Base-by-base conservation (phyloP, 1,140 invertebrate genomes). In the Himalopsyche phryganea region DNA sequence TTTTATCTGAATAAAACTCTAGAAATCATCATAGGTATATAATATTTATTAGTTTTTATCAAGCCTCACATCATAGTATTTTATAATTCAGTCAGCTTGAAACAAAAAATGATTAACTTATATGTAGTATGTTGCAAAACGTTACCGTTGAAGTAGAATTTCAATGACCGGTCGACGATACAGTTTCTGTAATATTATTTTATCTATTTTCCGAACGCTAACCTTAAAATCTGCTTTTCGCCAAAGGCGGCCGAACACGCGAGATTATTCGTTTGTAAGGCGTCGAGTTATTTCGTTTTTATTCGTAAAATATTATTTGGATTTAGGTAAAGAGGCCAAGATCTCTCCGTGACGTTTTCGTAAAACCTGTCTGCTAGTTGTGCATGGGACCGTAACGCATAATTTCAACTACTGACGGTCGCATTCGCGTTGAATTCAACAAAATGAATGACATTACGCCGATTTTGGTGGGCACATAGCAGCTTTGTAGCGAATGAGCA, bases 321-420 rank as follows among this genome's bases (percentile, higher is more conserved):
- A 64, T 64, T 64, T 60, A 53, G 61, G 61, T 64, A 64, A 64
- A 33, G 61, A 58, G 61, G 61, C 61, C 61, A 64, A 64, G 61
- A 64, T 64, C 61, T 64, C 58, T 32, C 57, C 42, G 61, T 64
- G 61, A 60, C 61, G 61, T 64, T 64, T 64, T 60, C 61, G 57
- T 64, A 64, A 64, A 64, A 60, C 61, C 61, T 56, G 57, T 60
- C 61, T 42, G 61, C 61, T 63, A 63, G 50, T 59, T 63, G 56
- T 45, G 38, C 61, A 46, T 49, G 53, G 61, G 58, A 64, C 61
- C 61, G 61, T 64, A 53, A 60, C 61, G 61, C 58, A 62, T 62
- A 62, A 62, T 62, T 62, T 56, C 50, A 28, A 45, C 53, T 53
- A 55, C 49, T 52, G 59, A 49, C 54, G 53, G 23, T 28, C 23